Evolutionary conservation across 2,113 vertebrate species (phyloP).

Genomic region (Nannobrachium achirus): DNA sequence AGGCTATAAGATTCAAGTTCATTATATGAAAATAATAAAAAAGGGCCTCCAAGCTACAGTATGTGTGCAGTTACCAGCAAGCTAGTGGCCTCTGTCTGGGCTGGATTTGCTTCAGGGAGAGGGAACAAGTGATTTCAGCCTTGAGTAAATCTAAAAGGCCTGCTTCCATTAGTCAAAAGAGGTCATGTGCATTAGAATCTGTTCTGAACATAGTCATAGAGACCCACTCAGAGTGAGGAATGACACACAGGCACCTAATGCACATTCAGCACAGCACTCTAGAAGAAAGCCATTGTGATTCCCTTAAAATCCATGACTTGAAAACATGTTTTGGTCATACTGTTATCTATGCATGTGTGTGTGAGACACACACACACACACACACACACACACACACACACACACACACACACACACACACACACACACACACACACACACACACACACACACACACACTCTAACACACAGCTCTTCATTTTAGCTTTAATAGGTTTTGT

Average conservation of each 20-base stretch:
- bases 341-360: constrained; percentile 25
- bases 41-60: constrained; percentile 59
- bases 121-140: constrained; percentile 76
- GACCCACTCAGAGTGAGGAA: constrained; percentile 47
- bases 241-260: constrained; percentile 44
- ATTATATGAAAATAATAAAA: not conserved
- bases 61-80: constrained; percentile 41
- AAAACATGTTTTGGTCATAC: constrained; percentile 39
- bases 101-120: constrained; percentile 44
- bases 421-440: no score
- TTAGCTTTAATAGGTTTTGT: no score
- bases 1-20: no score
- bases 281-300: constrained; percentile 8
- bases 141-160: constrained; percentile 75
- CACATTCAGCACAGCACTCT: constrained; percentile 19
- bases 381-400: no score
- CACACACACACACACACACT: no score
- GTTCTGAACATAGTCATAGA: constrained; percentile 56
- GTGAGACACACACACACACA: no score
- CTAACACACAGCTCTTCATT: no score
- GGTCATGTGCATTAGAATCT: constrained; percentile 73
- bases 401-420: no score
- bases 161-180: constrained; percentile 76
- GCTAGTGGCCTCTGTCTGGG: constrained; percentile 45
- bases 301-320: constrained; percentile 9